Conservation (phyloP, 2,888 invertebrate genomes). For the Hemistola chrysoprasaria region DNA sequence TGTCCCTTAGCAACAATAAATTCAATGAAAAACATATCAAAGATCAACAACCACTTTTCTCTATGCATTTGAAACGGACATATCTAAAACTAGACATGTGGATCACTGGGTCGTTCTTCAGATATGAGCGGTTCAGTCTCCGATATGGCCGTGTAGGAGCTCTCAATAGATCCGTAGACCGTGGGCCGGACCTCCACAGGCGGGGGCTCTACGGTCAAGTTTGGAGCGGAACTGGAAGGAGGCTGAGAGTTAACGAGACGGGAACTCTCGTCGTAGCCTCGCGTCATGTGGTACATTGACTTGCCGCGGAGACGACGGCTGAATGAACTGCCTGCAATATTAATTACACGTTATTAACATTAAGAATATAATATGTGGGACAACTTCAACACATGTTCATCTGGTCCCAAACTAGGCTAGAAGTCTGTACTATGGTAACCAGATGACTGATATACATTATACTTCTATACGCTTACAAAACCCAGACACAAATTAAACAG, state of each 20-base stretch:
- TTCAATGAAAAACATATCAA: constrained; percentile 11
- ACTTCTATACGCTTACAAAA: no score
- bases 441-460: no score
- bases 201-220: constrained; percentile 51
- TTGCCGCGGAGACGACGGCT: constrained; percentile 90
- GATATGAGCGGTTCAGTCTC: constrained; percentile 58
- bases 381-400: no score
- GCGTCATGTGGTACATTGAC: constrained; percentile 87
- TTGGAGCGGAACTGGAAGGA: constrained; percentile 63
- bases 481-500: no score
- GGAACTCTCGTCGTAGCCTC: constrained; percentile 85
- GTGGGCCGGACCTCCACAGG: constrained; percentile 57
- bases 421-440: no score
- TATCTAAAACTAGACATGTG: constrained; percentile 46
- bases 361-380: no score
- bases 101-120: constrained; percentile 33
- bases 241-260: constrained; percentile 62
- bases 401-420: no score
- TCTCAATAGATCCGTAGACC: constrained; percentile 66
- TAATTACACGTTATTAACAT: constrained; percentile 2
- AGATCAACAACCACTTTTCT: constrained; percentile 17
- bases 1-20: no score
- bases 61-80: constrained; percentile 14
- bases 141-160: constrained; percentile 44
- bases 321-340: constrained; percentile 84